These are phyloP conservation scores for Pandemis cinnamomeana DNA, from an alignment of 2,888 invertebrate species.

Conservation along the genomic window DNA sequence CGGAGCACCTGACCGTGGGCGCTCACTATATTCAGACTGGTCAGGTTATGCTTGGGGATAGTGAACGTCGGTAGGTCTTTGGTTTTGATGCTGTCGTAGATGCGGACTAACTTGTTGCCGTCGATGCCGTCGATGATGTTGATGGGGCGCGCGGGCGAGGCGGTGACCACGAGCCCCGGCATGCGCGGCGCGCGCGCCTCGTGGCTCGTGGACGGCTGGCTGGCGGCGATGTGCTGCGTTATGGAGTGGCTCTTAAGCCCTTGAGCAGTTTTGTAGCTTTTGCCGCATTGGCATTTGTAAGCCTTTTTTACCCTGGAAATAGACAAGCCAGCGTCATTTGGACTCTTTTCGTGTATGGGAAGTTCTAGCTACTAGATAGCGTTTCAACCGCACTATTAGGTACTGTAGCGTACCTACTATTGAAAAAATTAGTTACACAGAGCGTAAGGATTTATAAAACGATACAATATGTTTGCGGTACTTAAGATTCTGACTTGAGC, in stretches of 20 bases:
- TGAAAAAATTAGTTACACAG: too few species aligned
- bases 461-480: too few species aligned
- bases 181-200: slow-evolving; percentile 52
- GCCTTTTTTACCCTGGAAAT: slow-evolving; percentile 89
- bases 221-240: slow-evolving; percentile 63
- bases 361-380: too few species aligned
- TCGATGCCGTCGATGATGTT: slow-evolving; percentile 56
- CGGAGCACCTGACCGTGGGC: slow-evolving; percentile 52
- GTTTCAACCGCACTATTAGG: too few species aligned
- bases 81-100: slow-evolving; percentile 73
- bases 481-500: too few species aligned
- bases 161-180: slow-evolving; percentile 75
- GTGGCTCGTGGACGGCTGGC: slow-evolving; percentile 42
- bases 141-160: slow-evolving; percentile 53
- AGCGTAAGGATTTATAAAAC: too few species aligned
- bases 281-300: slow-evolving; percentile 93
- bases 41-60: slow-evolving; percentile 72
- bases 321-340: neutral
- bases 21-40: slow-evolving; percentile 62
- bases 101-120: slow-evolving; percentile 72
- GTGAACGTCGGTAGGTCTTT: slow-evolving; percentile 73
- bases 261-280: slow-evolving; percentile 92
- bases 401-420: too few species aligned
- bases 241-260: slow-evolving; percentile 90
- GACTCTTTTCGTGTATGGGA: too few species aligned